Base-by-base conservation (phyloP, 2,888 invertebrate genomes). In the Silvanus unidentatus region DNA sequence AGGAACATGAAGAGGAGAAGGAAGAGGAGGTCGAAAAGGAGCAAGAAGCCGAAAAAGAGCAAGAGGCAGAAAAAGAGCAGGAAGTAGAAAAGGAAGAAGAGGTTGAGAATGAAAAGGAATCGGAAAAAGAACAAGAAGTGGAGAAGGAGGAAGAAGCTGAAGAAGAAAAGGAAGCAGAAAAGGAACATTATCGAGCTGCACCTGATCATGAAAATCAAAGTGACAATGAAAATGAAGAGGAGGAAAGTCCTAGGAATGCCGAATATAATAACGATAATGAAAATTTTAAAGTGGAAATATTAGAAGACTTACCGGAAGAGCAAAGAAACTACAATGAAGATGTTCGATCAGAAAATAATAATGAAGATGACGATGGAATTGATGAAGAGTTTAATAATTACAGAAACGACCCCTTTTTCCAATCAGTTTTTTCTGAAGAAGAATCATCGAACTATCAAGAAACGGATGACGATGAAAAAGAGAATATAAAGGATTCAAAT, bases 401-500 rank as follows among this genome's bases (percentile, higher is more conserved):
- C n/a, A n/a, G n/a, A n/a, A 13, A 42, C 8, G 16, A 42, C 4
- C 16, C 11, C n/a, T n/a, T n/a, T n/a, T n/a, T n/a, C n/a, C n/a
- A n/a, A n/a, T n/a, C n/a, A n/a, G n/a, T n/a, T n/a, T n/a, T n/a
- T n/a, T n/a, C n/a, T n/a, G n/a, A n/a, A n/a, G n/a, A n/a, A n/a
- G 22, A 22, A 22, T 8, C 22, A 22, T 3, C 3, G 22, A 22
- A 22, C 3, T 5, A 22, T 22, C 22, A 22, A 22, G 37, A 37
- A n/a, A 44, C 46, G 30, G 45, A 50, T 41, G 46, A 52, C 6
- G 54, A 47, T 42, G 27, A 48, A 38, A 29, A 32, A 9, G 39
- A 54, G 43, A 47, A 55, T 47, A 52, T 47, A 30, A 49, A 45
- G 9, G 40, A 46, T 45, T 11, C 28, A 39, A n/a, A 39, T 39